A percentile compares a stretch with the other conserved stretches of the same genome.
phyloP scores from a whole-genome alignment of 2,888 invertebrate species.

The Dastarcus helophoroides region DNA sequence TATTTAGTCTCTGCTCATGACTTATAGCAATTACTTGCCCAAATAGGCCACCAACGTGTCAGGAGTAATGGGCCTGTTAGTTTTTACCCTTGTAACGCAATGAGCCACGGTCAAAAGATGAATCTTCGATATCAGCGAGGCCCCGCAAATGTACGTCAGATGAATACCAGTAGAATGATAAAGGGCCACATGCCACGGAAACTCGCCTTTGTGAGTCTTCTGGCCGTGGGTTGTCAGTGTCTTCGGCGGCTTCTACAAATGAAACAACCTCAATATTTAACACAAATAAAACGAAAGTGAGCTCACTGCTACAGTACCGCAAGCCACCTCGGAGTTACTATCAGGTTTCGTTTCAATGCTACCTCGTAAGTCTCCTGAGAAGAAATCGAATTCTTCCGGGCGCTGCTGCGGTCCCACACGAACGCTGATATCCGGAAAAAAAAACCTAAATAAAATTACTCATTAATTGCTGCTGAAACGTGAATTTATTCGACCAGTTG shows the following conservation, averaged over 20 bases:
- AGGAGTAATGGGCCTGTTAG: constrained; percentile 19
- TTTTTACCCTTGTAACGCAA: constrained; percentile 28
- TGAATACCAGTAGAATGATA: constrained; percentile 41
- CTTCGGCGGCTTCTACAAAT: constrained; percentile 29
- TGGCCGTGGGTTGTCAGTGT: constrained; percentile 49
- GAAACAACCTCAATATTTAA: no score
- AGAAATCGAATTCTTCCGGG: constrained; percentile 27
- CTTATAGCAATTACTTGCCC: constrained; percentile 16
- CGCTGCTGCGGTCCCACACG: not conserved
- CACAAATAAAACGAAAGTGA: no score
- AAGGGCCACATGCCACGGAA: constrained; percentile 58
- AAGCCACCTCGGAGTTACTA: no score
- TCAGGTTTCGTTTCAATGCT: no score
- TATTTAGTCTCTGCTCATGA: no score
- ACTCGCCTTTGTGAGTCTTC: constrained; percentile 48
- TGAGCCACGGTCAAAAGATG: constrained; percentile 32
- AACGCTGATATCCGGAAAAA: constrained; percentile 10
- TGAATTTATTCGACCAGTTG: no score
- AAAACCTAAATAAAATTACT: no score
- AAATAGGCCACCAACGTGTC: constrained; percentile 28
- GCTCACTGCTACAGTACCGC: no score
- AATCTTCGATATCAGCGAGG: constrained; percentile 24
- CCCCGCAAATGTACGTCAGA: constrained; percentile 32
- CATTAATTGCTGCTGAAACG: no score
- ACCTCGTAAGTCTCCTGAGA: constrained; percentile 28